Base-by-base conservation (phyloP, 2,113 vertebrate species). In the Pelobates fuscus region DNA sequence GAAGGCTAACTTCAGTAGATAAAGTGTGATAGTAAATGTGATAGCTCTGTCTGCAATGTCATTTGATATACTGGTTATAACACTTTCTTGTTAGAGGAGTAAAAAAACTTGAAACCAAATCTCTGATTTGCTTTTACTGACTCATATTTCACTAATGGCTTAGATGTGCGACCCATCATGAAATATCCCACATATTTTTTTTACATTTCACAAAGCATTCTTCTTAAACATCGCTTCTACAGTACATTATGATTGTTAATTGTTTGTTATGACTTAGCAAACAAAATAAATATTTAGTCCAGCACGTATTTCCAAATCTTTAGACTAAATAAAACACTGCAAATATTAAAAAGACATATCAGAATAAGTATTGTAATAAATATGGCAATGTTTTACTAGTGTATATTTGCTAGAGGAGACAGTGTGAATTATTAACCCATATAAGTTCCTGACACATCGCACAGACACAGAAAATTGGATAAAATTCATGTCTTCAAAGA, bases 261-360 rank as follows among this genome's bases (percentile, higher is more conserved):
- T 17, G 5, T 23, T 10, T 37, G 61, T 54, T 63, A 63, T 24
- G 44, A 37, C 20, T 63, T 62, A 72, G 44, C 63, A 23, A 32
- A 26, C 44, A 52, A 72, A 72, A 72, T 62, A 49, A 71, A 49
- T 30, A 71, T 71, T 71, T 43, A 17, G 41, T 52, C 43, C 67
- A 60, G 15, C 32, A 58, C 61, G 49, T 30, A 49, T 72, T 30
- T 54, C 46, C 41, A 32, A 20, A 25, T 63, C 26, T 26, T 32
- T 41, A 44, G 32, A 37, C 32, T 37, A 18, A n/a, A 71, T 43
- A 43, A 58, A 71, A 60, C 41, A 60, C 57, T 17, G 20, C 41
- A 61, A 61, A 61, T 43, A 41, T 59, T n/a, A 24, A 46, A 23
- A 12, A 18, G 41, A 21, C 20, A 26, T 29, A 43, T 46, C n/a